Percentiles rank a stretch among this genome's conserved stretches.
These are phyloP conservation scores for Allolobophora icterica DNA, from an alignment of 2,888 invertebrate species.

Conservation along the genomic window DNA sequence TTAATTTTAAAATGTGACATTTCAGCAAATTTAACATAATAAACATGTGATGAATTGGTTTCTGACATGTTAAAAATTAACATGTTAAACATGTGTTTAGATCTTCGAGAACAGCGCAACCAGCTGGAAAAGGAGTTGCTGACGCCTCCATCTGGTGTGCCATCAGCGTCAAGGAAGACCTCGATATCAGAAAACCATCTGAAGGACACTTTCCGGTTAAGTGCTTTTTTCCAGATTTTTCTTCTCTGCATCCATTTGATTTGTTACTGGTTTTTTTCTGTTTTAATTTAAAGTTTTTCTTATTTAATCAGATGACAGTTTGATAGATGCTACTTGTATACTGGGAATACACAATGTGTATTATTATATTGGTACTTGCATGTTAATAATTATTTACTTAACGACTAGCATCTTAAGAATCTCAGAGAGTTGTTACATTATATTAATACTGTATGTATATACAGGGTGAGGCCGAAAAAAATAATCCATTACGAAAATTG, in stretches of 20 bases:
- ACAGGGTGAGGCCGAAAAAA: too few relatives aligned
- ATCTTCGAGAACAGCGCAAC: conserved; percentile 56
- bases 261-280: not conserved
- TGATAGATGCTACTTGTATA: too few relatives aligned
- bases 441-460: too few relatives aligned
- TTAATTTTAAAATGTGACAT: conserved; percentile 2
- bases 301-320: too few relatives aligned
- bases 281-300: too few relatives aligned
- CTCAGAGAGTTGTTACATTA: too few relatives aligned
- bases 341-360: too few relatives aligned
- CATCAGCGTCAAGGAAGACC: not conserved
- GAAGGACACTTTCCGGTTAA: not conserved
- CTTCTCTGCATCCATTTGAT: not conserved
- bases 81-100: conserved; percentile 49
- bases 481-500: too few relatives aligned
- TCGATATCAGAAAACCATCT: not conserved
- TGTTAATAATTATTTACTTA: too few relatives aligned
- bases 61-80: not conserved
- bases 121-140: conserved; percentile 58
- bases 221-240: not conserved
- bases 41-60: not conserved
- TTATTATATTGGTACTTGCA: too few relatives aligned
- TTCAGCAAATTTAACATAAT: not conserved
- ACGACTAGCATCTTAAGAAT: too few relatives aligned
- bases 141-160: conserved; percentile 31